A percentile compares a stretch with the other conserved stretches of the same genome.
phyloP scores from a whole-genome alignment of 2,797 vertebrate genomes.

The Benthosema pterotum region DNA sequence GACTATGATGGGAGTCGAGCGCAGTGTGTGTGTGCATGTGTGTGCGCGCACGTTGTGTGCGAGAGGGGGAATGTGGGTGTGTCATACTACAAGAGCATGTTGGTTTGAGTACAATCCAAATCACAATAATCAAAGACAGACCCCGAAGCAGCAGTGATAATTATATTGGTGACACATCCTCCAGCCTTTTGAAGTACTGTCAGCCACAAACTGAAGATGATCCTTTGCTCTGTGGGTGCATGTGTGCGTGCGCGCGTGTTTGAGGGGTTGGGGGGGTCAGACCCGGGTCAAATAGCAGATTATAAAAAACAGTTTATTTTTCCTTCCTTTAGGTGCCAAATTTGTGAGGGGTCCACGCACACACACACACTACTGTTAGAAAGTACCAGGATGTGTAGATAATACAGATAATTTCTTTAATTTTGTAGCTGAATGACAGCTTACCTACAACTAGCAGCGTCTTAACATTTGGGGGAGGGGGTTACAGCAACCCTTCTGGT shows the following conservation, averaged over 20 bases:
- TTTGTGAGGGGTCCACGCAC: conserved; percentile 14
- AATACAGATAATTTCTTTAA: background rate
- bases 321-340: conserved; percentile 15
- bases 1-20: background rate
- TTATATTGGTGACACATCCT: conserved; percentile 28
- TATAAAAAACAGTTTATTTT: conserved; percentile 12
- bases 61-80: conserved; percentile 59
- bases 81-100: conserved; percentile 32
- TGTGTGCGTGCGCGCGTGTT: conserved; percentile 17
- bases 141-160: conserved; percentile 33
- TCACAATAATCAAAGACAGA: conserved; percentile 47
- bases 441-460: too few species aligned
- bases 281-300: conserved; percentile 27
- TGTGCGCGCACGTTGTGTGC: too few species aligned
- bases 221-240: conserved; percentile 10
- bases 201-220: background rate
- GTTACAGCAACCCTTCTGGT: too few species aligned
- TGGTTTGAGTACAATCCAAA: conserved; percentile 32
- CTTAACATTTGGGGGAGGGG: too few species aligned
- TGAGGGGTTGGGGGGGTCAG: background rate
- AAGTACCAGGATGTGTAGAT: conserved; percentile 4
- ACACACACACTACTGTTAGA: background rate
- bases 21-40: background rate
- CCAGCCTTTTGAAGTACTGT: conserved; percentile 11
- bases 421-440: too few species aligned